Evolutionary conservation across 1,140 invertebrate species (phyloP).

Genomic region (Leptinotarsa lineolata): DNA sequence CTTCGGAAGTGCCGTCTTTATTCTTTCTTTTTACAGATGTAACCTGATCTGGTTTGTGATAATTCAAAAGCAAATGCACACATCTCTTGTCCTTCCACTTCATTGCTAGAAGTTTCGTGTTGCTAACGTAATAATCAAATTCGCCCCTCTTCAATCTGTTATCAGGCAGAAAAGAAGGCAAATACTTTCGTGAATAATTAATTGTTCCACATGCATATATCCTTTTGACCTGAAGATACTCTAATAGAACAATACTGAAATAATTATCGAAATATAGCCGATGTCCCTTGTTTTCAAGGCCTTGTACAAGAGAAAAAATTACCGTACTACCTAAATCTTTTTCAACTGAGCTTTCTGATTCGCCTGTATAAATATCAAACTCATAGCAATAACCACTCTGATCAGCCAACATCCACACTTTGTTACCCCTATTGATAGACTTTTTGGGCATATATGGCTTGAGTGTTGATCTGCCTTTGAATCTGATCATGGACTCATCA

Average conservation of each 20-base stretch:
- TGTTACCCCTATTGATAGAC: conserved; percentile 57
- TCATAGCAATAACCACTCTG: conserved; percentile 51
- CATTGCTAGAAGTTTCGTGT: neutral
- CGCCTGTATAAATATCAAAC: conserved; percentile 35
- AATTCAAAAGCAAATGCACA: conserved; percentile 56
- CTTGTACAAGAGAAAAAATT: conserved; percentile 47
- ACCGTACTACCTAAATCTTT: conserved; percentile 49
- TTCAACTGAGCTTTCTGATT: conserved; percentile 9
- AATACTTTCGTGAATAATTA: conserved; percentile 41
- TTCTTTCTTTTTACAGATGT: conserved; percentile 34
- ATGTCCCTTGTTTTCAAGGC: conserved; percentile 43
- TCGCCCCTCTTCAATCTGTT: conserved; percentile 37
- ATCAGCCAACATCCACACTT: conserved; percentile 47
- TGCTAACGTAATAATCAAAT: conserved; percentile 43
- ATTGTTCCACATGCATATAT: conserved; percentile 53
- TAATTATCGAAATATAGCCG: conserved; percentile 51
- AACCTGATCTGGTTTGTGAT: conserved; percentile 52
- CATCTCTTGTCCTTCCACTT: conserved; percentile 37
- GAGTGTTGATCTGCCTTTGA: neutral
- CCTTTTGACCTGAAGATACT: conserved; percentile 39
- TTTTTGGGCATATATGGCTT: conserved; percentile 16
- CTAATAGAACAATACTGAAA: conserved; percentile 49
- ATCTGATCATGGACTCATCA: neutral
- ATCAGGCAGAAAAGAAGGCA: conserved; percentile 47
- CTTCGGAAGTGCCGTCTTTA: neutral